phyloP scores from a whole-genome alignment of 1,140 invertebrate species.

The Drosophila teissieri region DNA sequence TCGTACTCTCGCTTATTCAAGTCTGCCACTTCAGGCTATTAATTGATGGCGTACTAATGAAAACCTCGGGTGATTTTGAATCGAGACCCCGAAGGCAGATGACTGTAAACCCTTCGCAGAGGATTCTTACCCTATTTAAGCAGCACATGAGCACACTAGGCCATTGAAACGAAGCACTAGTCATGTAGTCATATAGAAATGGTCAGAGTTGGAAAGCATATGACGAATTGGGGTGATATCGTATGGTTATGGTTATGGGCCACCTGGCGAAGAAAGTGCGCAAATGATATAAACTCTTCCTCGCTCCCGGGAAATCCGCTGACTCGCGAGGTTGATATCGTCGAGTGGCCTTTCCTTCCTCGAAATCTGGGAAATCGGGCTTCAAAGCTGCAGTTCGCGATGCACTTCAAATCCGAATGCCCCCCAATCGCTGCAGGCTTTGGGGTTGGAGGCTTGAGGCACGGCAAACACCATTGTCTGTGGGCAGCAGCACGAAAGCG shows the following conservation, averaged over 20 bases:
- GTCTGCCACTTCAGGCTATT: not conserved
- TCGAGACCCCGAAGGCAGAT: not conserved
- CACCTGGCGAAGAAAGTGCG: too few relatives aligned
- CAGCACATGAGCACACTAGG: not conserved
- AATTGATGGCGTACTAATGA: too few relatives aligned
- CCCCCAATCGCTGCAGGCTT: slow-evolving; percentile 6
- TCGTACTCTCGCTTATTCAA: not conserved
- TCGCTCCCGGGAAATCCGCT: slow-evolving; percentile 8
- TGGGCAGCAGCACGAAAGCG: slow-evolving; percentile 54
- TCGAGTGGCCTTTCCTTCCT: too few relatives aligned
- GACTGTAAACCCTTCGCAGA: not conserved
- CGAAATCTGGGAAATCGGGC: too few relatives aligned
- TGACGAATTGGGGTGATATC: slow-evolving; percentile 17
- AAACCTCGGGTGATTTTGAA: not conserved
- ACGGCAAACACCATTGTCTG: slow-evolving; percentile 73
- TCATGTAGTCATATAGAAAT: slow-evolving; percentile 4
- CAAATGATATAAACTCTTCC: not conserved
- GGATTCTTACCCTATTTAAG: not conserved
- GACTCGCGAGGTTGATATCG: slow-evolving; percentile 1
- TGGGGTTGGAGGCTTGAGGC: not conserved
- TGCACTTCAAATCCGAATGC: not conserved
- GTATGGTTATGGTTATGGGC: not conserved
- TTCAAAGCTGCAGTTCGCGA: not conserved
- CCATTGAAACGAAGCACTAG: slow-evolving; percentile 15
- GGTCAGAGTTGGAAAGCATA: not conserved